Evolutionary conservation across 2,113 vertebrate genomes (phyloP).

Genomic region (Stomatorhinus ivindoensis): DNA sequence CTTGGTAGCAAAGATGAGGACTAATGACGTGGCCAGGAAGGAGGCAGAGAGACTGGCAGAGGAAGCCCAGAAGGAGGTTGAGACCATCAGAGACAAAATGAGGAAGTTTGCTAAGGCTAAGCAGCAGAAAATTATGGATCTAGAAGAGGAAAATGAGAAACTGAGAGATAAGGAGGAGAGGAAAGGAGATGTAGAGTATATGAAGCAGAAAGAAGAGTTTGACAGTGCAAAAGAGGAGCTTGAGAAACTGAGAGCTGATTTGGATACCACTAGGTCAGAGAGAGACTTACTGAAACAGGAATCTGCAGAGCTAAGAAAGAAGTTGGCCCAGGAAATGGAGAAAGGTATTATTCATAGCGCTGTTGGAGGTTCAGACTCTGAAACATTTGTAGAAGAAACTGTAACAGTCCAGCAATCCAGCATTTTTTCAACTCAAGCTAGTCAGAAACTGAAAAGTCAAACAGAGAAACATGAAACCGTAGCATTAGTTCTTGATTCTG

Average conservation of each 20-base stretch:
- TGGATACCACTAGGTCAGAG: conserved; percentile 39
- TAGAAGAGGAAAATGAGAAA: conserved; percentile 89
- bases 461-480: neutral
- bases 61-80: conserved; percentile 74
- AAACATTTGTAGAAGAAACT: conserved; percentile 36
- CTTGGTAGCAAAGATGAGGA: conserved; percentile 60
- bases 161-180: conserved; percentile 55
- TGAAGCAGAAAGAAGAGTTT: conserved; percentile 42
- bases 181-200: conserved; percentile 35
- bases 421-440: conserved; percentile 19
- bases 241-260: conserved; percentile 39
- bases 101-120: conserved; percentile 93
- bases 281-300: conserved; percentile 45
- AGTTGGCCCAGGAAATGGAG: conserved; percentile 49
- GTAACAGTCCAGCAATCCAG: conserved; percentile 34
- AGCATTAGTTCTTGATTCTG: conserved; percentile 12
- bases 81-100: conserved; percentile 88
- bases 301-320: conserved; percentile 46
- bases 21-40: conserved; percentile 60
- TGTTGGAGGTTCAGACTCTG: neutral
- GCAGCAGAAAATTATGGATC: conserved; percentile 88
- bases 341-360: conserved; percentile 30
- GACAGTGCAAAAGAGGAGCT: conserved; percentile 43
- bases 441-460: conserved; percentile 26
- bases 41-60: conserved; percentile 68